Evolutionary conservation across 2,888 invertebrate species (phyloP), one percentile per base, ranked within the genome.

Genomic region (Gastracanthus pulcherrimus): DNA sequence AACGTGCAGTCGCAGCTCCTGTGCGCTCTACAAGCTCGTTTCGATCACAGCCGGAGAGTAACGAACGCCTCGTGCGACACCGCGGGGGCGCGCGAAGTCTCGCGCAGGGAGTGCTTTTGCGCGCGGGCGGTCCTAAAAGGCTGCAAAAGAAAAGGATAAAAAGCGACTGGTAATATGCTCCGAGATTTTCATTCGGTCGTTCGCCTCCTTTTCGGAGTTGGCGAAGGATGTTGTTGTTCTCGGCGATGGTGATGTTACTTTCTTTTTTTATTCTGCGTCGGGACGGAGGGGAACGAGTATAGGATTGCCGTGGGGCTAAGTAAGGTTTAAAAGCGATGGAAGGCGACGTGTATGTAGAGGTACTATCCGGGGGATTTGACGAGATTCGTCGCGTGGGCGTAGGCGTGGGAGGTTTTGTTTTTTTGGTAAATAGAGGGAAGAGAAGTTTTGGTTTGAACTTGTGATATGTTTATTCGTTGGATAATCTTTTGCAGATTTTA

Each of bases 111-210:
- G 79, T 85, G 83, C 80, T 86, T 86, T 84, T 85, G 85, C 84
- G 83, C 85, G 84, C 83, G 79, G 85, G 85, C 81, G 85, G 85
- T 86, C 85, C 82, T 83, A 84, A 84, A 84, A 85, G 79, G 84
- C 75, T 48, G 76, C 70, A 51, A 80, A 62, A 41, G 76, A 83
- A 58, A 58, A 58, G 38, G 58, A 60, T 31, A 41, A 60, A 60
- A 60, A 60, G 41, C 81, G 76, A 60, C 26, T 55, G 55, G 23
- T 55, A 55, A 55, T 55, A 60, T 16, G 31, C 60, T 29, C 60
- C 13, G 34, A 62, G 62, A n/a, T 34, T 62, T 62, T 67, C 76
- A 77, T 76, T 80, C 80, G 62, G 62, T 62, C 62, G 62, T 62
- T 62, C 62, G 34, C 62, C 62, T 34, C 16, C 16, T 58, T 78